Evolutionary conservation across 2,113 vertebrate species (phyloP).

Genomic region (Lichenostomus cassidix): DNA sequence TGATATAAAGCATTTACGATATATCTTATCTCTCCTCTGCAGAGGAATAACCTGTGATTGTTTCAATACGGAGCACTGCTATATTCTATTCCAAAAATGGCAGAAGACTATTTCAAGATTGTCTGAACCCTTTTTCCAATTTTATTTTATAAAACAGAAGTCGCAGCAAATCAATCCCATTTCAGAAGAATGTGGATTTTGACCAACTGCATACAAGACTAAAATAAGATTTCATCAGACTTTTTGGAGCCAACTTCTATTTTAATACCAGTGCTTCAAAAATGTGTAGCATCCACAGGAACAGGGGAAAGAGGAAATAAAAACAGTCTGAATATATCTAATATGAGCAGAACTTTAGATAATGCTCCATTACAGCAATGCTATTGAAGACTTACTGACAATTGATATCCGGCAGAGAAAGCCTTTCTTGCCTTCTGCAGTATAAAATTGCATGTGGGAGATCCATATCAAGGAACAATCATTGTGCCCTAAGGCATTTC

Average conservation of each 20-base stretch:
- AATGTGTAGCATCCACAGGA: background rate
- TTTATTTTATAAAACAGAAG: background rate
- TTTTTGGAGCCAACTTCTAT: background rate
- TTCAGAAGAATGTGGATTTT: slow-evolving; percentile 14
- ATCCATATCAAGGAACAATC: background rate
- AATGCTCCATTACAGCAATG: background rate
- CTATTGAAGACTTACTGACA: background rate
- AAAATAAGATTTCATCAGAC: background rate
- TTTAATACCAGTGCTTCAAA: background rate
- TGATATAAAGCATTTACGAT: background rate
- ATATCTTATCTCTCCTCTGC: background rate
- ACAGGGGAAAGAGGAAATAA: background rate
- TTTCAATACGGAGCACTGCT: background rate
- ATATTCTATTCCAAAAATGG: background rate
- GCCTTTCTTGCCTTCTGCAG: background rate
- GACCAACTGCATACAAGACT: background rate
- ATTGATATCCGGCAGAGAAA: background rate
- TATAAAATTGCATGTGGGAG: background rate
- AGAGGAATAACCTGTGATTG: background rate
- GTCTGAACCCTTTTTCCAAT: background rate
- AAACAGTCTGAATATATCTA: background rate
- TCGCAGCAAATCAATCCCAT: background rate
- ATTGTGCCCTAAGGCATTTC: background rate
- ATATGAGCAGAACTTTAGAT: background rate
- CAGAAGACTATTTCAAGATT: background rate